These are phyloP conservation scores for Hirtodrosophila confusa DNA, from an alignment of 2,888 invertebrate species.

Conservation along the genomic window DNA sequence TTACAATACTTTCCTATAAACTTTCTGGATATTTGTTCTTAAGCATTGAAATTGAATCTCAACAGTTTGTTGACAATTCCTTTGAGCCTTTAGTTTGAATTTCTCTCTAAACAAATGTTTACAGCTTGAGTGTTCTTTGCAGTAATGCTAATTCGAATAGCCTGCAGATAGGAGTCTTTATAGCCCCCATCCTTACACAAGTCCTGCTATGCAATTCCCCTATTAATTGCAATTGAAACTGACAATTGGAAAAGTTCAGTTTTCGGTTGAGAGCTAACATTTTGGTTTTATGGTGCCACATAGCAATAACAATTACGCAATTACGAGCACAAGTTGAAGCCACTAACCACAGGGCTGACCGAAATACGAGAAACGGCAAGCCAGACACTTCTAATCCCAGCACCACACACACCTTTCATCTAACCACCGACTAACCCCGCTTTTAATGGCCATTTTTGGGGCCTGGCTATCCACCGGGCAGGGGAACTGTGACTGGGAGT, in stretches of 20 bases:
- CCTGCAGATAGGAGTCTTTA: no score
- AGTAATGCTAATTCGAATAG: no score
- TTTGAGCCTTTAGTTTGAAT: no score
- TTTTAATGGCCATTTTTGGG: conserved; percentile 37
- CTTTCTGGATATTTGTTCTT: no score
- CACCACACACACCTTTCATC: conserved; percentile 23
- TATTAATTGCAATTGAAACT: conserved; percentile 10
- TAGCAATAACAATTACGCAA: conserved; percentile 61
- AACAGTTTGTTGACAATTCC: no score
- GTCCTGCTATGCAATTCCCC: not conserved
- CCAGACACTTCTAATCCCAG: conserved; percentile 14
- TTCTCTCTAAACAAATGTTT: no score
- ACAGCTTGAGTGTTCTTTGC: no score
- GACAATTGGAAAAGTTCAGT: conserved; percentile 11
- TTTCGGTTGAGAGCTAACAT: conserved; percentile 44
- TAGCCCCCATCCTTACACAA: no score
- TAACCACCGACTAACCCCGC: conserved; percentile 52
- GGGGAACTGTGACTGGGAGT: not conserved
- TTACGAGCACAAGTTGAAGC: conserved; percentile 30
- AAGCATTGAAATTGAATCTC: no score
- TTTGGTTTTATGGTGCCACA: conserved; percentile 49
- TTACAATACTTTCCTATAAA: no score
- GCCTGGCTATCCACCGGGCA: not conserved
- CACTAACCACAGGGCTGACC: conserved; percentile 45
- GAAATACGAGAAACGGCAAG: conserved; percentile 8